Evolutionary conservation across 2,888 invertebrate genomes (phyloP), one percentile per base, ranked within the genome.

Genomic region (Neria commutata): DNA sequence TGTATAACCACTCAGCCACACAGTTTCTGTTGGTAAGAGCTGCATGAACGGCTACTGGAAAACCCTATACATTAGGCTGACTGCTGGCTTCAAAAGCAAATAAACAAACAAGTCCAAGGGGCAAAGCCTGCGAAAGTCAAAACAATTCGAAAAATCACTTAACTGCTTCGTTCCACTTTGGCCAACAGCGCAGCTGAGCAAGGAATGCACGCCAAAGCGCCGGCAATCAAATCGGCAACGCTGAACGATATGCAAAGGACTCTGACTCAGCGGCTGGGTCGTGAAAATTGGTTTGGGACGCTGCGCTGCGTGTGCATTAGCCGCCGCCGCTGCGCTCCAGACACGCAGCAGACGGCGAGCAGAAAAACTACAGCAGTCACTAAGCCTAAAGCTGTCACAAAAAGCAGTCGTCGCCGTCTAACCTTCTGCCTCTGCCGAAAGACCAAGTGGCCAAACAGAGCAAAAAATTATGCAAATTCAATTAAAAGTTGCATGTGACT

Each of bases 391-490:
- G 2, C 16, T 21, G 26, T 25, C 50, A 42, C 56, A 56, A 56
- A 42, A 56, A 50, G 56, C 56, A 42, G 17, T 26, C 23, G 50
- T 23, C 4, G 49, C 29, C 26, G 40, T 40, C 47, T 45, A n/a
- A 34, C 5, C 34, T 37, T 19, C 6, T 29, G 29, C 11, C 29
- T 11, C 11, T 8, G 29, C 29, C 29, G 11, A 29, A 29, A 11
- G 29, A 48, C 55, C 47, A 55, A 55, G 37, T 16, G 42, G 37
- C 17, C 42, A 45, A 29, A 33, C 26, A 50, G 29, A 25, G 33
- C 40, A 56, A 50, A 50, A 24, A 42, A 40, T 21, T 50, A 56
- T 56, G 57, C 40, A 57, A 57, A 52, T 57, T 52, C 40, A 57
- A 57, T 57, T 52, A 57, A 57, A 52, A 52, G 21, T 24, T 47